Base-by-base conservation (phyloP, 2,113 vertebrate genomes). In the Elephantulus edwardii region DNA sequence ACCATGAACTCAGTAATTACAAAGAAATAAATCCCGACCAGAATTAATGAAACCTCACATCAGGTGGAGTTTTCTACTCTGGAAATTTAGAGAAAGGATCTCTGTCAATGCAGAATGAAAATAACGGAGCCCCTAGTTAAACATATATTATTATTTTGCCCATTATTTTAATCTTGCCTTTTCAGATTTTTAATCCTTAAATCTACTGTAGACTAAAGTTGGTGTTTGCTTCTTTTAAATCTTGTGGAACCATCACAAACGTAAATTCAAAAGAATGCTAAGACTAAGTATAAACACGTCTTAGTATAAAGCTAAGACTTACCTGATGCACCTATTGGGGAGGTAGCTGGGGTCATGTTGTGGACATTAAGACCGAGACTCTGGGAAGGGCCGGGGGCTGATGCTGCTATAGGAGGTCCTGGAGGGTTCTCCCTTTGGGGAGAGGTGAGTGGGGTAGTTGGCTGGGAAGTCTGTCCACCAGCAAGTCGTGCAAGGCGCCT, bases 351-450 rank as follows among this genome's bases (percentile, higher is more conserved):
- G 92, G 99, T 99, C 97, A 99, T 98, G 97, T 97, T 98, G 93
- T 99, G 99, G 89, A 98, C 98, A 66, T 91, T 98, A 52, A 99
- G 98, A 79, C 98, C 99, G 87, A 99, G 97, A 77, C 97, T 98
- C 89, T 99, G 99, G 38, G 99, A 98, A 60, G 98, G 98, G 93
- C 97, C 98, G 30, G 98, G 97, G 95, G 98, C 97, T 58, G 98
- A 95, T 3, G 98, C 98, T 35, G 98, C 98, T 64, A 98, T 97
- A 11, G 99, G 98, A 77, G 98, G 98, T 91, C 99, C 99, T 0
- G 99, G 99, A 0, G 99, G 99, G 89, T 98, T 99, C 97, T 99
- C 99, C 96, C 99, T 98, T 97, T 99, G 99, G 30, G 99, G 99
- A 80, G 99, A 99, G 0, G 99, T 99, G 81, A 99, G 97, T 0